Conservation (phyloP, 2,113 vertebrate species). For the Callithrix jacchus region DNA sequence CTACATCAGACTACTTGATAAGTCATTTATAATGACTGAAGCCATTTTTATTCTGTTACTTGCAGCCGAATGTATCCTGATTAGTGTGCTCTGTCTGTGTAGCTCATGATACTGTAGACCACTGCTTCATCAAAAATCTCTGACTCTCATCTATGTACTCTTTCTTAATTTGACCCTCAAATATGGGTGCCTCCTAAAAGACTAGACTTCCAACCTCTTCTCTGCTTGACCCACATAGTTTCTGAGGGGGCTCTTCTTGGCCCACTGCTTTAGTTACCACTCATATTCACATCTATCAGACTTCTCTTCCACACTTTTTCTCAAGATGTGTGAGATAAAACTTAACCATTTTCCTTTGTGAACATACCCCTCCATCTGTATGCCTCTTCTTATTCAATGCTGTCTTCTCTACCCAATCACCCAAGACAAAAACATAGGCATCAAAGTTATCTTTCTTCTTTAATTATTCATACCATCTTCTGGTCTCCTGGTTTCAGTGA, state of each 20-base stretch:
- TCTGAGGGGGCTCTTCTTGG: background rate
- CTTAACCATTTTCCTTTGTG: background rate
- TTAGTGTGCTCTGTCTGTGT: background rate
- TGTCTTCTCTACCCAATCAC: background rate
- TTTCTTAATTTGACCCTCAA: background rate
- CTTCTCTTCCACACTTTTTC: background rate
- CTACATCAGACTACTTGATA: background rate
- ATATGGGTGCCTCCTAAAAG: background rate
- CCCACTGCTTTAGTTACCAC: background rate
- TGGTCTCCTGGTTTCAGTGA: background rate
- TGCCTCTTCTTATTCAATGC: background rate
- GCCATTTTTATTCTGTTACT: background rate
- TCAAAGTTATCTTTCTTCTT: background rate
- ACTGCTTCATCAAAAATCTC: background rate
- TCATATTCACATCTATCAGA: background rate
- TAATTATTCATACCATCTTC: background rate
- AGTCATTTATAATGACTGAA: background rate
- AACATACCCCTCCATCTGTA: background rate
- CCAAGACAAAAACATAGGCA: background rate
- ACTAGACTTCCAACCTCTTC: background rate
- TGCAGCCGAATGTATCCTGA: background rate
- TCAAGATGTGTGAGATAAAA: slow-evolving; percentile 11
- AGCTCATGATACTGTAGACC: background rate
- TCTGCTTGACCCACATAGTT: background rate
- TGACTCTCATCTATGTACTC: background rate